A percentile compares a stretch with the other conserved stretches of the same genome.
phyloP scores from a whole-genome alignment of 2,888 invertebrate genomes.

The Tachina grossa region DNA sequence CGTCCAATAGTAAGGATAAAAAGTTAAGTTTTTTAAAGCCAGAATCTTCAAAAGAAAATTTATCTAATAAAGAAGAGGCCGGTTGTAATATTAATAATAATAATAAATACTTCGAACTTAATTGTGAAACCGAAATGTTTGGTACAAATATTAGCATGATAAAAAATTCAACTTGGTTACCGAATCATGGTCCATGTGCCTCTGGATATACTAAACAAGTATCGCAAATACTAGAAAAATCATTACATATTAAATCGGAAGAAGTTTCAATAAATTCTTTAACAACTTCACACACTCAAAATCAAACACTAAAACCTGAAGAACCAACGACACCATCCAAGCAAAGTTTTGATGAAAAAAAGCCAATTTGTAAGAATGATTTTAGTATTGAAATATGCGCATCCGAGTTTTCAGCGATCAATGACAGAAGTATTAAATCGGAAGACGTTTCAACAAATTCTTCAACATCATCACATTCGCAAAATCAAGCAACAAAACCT shows the following conservation, averaged over 20 bases:
- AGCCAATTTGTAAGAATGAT: slow-evolving; percentile 16
- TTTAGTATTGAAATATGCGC: slow-evolving; percentile 53
- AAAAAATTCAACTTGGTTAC: slow-evolving; percentile 80
- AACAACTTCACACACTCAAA: slow-evolving; percentile 9
- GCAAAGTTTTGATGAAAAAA: slow-evolving; percentile 46
- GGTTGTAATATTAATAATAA: slow-evolving; percentile 44
- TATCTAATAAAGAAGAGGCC: neutral
- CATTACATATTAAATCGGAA: slow-evolving; percentile 73
- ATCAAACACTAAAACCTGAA: neutral
- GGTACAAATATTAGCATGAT: slow-evolving; percentile 78
- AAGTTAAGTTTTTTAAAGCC: slow-evolving; percentile 41
- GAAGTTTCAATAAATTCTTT: slow-evolving; percentile 38
- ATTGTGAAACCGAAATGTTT: slow-evolving; percentile 80
- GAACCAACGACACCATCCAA: slow-evolving; percentile 39
- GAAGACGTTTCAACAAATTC: slow-evolving; percentile 56
- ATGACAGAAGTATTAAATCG: slow-evolving; percentile 61
- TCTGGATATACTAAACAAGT: slow-evolving; percentile 31
- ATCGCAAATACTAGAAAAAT: slow-evolving; percentile 71
- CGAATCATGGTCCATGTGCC: slow-evolving; percentile 65
- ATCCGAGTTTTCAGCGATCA: slow-evolving; percentile 40
- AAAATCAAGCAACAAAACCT: neutral
- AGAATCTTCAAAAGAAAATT: neutral
- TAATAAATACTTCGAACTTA: slow-evolving; percentile 76
- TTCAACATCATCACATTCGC: slow-evolving; percentile 11
- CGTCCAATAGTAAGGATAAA: slow-evolving; percentile 16